phyloP scores from a whole-genome alignment of 2,113 vertebrate genomes.

The Pyrgilauda ruficollis region DNA sequence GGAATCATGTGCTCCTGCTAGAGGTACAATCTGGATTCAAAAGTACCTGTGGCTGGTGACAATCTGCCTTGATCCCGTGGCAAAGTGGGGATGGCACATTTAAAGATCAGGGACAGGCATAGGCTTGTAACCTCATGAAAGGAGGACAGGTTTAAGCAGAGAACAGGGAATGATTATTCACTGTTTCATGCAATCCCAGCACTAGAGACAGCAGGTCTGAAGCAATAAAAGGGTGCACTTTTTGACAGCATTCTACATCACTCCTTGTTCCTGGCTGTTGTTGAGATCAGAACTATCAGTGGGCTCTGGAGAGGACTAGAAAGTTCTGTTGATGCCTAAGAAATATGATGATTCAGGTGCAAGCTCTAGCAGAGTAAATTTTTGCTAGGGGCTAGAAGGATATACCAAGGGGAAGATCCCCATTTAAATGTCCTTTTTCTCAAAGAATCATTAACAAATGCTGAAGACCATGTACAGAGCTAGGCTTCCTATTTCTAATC shows the following conservation, averaged over 20 bases:
- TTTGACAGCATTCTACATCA: slow-evolving; percentile 5
- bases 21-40: not conserved
- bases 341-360: not conserved
- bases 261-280: not conserved
- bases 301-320: not conserved
- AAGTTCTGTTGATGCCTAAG: not conserved
- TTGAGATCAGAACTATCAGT: not conserved
- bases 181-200: not conserved
- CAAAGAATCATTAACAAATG: not conserved
- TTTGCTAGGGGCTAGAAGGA: not conserved
- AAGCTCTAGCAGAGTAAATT: not conserved
- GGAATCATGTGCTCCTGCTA: not conserved
- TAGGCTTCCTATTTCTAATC: not conserved
- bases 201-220: not conserved
- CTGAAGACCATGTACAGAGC: not conserved
- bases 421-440: not conserved
- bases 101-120: not conserved
- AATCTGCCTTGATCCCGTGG: not conserved
- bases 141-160: not conserved
- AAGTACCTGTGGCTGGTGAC: not conserved
- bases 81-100: not conserved
- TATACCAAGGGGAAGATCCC: not conserved
- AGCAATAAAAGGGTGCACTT: slow-evolving; percentile 8
- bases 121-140: not conserved
- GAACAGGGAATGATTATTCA: not conserved